Conservation (phyloP, 2,888 invertebrate species). For the Pasiphila rectangulata region DNA sequence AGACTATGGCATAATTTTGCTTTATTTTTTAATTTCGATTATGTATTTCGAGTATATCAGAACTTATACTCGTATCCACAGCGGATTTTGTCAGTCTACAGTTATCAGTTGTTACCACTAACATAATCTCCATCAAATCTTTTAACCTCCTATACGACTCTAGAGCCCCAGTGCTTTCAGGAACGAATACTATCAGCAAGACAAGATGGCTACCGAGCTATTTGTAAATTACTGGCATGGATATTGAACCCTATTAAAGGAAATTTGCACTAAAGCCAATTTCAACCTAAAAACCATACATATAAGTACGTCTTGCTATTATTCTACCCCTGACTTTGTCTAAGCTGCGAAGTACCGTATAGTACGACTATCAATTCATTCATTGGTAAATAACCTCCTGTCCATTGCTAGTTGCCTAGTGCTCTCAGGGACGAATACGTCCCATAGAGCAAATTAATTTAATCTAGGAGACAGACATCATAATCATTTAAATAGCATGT, state of each 20-base stretch:
- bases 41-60: too few species aligned
- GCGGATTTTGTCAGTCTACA: too few species aligned
- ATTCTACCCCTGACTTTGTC: too few species aligned
- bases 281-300: too few species aligned
- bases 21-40: too few species aligned
- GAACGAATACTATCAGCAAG: not conserved
- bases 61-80: too few species aligned
- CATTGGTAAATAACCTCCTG: conserved; percentile 4
- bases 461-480: not conserved
- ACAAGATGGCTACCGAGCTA: conserved; percentile 3
- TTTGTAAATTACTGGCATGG: not conserved
- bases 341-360: too few species aligned
- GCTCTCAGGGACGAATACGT: conserved; percentile 8
- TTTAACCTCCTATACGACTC: not conserved
- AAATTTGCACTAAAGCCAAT: too few species aligned
- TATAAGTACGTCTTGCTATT: too few species aligned
- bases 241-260: not conserved
- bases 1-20: too few species aligned
- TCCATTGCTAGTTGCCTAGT: conserved; percentile 5
- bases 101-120: too few species aligned
- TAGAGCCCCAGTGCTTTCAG: conserved; percentile 3
- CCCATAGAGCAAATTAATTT: not conserved
- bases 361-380: not conserved
- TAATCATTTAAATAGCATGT: too few species aligned
- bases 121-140: not conserved